Percentiles rank a stretch among this genome's conserved stretches.
These are phyloP conservation scores for Magallana ariakensis DNA, from an alignment of 1,140 invertebrate genomes.

Conservation along the genomic window DNA sequence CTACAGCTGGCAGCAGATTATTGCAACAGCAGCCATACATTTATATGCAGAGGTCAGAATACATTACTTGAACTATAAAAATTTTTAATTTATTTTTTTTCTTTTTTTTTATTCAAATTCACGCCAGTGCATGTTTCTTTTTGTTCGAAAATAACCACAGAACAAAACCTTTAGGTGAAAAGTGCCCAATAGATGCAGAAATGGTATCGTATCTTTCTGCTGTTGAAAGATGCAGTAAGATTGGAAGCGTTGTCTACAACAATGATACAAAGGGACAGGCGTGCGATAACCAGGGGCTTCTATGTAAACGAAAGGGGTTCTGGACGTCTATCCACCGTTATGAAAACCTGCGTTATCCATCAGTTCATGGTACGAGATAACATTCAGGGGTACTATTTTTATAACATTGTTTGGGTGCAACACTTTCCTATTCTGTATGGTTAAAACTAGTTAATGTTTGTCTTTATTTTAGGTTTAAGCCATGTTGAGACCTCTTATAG, in stretches of 20 bases:
- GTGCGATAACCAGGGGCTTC: neutral
- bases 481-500: neutral
- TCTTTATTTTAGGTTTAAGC: neutral
- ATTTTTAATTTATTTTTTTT: no score
- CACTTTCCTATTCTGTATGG: no score
- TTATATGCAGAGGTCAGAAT: neutral
- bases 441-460: no score
- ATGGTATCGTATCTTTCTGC: neutral
- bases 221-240: neutral
- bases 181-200: no score
- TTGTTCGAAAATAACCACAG: no score
- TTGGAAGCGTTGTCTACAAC: neutral
- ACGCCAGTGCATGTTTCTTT: no score
- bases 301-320: neutral
- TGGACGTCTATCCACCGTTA: slow-evolving; percentile 10
- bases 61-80: no score
- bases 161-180: no score
- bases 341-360: neutral
- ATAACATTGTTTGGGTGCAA: no score
- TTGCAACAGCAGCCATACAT: neutral
- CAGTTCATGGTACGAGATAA: no score
- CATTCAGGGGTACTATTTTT: no score
- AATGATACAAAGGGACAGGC: neutral
- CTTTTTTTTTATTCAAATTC: no score
- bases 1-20: neutral